A percentile compares a stretch with the other conserved stretches of the same genome.
Conservation (phyloP, 2,113 vertebrate species). For the Micronisus gabar region DNA sequence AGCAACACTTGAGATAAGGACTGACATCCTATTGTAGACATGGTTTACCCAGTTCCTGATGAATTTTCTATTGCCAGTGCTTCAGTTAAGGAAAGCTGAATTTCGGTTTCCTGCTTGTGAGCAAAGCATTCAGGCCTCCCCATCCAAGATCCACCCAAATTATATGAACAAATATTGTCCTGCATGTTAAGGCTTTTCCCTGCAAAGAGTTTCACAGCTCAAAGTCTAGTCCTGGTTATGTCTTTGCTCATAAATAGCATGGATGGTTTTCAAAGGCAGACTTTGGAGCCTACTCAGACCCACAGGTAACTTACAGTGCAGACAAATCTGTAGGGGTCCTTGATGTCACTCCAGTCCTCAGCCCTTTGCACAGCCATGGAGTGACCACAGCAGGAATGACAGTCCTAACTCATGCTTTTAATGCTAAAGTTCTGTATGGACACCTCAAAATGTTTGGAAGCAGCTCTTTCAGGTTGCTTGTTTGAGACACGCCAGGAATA, state of each 20-base stretch:
- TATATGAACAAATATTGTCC: background rate
- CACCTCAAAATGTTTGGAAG: background rate
- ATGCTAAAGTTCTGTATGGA: background rate
- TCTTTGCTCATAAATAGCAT: background rate
- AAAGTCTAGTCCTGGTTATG: background rate
- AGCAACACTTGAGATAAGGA: background rate
- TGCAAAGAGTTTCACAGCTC: background rate
- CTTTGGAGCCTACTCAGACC: background rate
- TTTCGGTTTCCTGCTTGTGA: background rate
- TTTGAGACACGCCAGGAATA: background rate
- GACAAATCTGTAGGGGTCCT: background rate
- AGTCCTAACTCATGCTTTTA: background rate
- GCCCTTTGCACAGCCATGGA: background rate
- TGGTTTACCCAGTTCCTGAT: background rate
- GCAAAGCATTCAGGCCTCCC: background rate
- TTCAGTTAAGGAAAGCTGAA: background rate
- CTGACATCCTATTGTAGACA: background rate
- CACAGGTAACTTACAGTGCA: accelerated
- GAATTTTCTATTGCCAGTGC: background rate
- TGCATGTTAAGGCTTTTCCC: background rate
- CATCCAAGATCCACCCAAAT: background rate
- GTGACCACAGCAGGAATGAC: background rate
- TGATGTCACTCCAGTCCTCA: background rate
- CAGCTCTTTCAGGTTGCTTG: background rate
- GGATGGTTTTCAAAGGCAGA: background rate